These are phyloP conservation scores for Temnothorax unifasciatus DNA, from an alignment of 2,888 invertebrate genomes.

Conservation along the genomic window DNA sequence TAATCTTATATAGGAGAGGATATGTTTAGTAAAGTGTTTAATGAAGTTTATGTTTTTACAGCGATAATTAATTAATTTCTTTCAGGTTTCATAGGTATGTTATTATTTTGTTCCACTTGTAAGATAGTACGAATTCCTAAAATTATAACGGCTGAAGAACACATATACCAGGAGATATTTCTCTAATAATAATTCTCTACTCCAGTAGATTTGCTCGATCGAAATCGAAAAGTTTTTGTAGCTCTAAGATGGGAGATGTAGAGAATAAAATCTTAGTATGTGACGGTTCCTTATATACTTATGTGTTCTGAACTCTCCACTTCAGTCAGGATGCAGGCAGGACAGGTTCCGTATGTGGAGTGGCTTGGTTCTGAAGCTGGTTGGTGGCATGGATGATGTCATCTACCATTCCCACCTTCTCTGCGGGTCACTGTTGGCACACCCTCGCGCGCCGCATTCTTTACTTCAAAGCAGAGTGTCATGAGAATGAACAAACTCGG, in stretches of 20 bases:
- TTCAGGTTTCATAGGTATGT: slow-evolving; percentile 86
- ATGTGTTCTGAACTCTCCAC: slow-evolving; percentile 86
- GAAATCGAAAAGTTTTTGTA: slow-evolving; percentile 75
- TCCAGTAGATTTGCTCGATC: slow-evolving; percentile 79
- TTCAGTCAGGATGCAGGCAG: slow-evolving; percentile 86
- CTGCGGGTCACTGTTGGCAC: slow-evolving; percentile 86
- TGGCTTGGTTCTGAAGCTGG: slow-evolving; percentile 85
- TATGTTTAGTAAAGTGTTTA: slow-evolving; percentile 61
- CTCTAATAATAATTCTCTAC: slow-evolving; percentile 77
- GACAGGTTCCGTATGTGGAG: slow-evolving; percentile 86
- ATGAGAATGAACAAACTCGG: slow-evolving; percentile 86
- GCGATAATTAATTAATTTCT: slow-evolving; percentile 81
- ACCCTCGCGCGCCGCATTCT: slow-evolving; percentile 86
- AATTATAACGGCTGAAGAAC: slow-evolving; percentile 81
- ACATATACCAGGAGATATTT: slow-evolving; percentile 79
- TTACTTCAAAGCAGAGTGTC: slow-evolving; percentile 86
- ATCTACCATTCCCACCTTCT: slow-evolving; percentile 86
- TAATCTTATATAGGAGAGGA: slow-evolving; percentile 62
- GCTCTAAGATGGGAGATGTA: slow-evolving; percentile 79
- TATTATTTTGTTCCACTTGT: slow-evolving; percentile 86
- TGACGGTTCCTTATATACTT: slow-evolving; percentile 85
- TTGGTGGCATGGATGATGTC: slow-evolving; percentile 86
- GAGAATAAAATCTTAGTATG: slow-evolving; percentile 83
- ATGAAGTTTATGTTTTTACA: slow-evolving; percentile 81
- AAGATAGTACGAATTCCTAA: slow-evolving; percentile 76